Base-by-base conservation (phyloP, 2,113 vertebrate species). In the Dromas ardeola region DNA sequence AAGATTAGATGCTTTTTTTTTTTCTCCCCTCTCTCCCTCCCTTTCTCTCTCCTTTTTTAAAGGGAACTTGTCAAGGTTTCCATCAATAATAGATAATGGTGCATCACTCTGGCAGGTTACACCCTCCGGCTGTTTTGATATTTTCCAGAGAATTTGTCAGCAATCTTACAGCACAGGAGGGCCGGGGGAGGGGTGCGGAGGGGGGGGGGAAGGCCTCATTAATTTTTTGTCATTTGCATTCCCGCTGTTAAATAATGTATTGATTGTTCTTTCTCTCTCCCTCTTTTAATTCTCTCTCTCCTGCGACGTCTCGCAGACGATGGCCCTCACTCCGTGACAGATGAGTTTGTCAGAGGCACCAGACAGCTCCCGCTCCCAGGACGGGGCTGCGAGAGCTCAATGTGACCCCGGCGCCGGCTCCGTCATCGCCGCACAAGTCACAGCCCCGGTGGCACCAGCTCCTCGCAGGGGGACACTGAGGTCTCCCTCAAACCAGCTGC, bases 171-270 rank as follows among this genome's bases (percentile, higher is more conserved):
- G 98, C 91, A 89, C 73, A 96, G 95, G 82, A 84, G 74, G 70
- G 83, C 43, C 88, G 96, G 90, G 93, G 93, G 82, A 70, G 49
- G 91, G 87, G 76, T 42, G 27, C 1, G 6, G 0, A 3, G 29
- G 17, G 22, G 58, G 58, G 53, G 26, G 67, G 38, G 34, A 69
- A 49, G 53, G 79, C 93, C 97, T 98, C 98, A 96, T 98, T 98
- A 98, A 98, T 97, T 98, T 97, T 94, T 96, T 90, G 97, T 97
- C 97, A 98, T 98, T 98, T 98, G 98, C 97, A 98, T 98, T 96
- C 97, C 94, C 32, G 29, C 97, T 98, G 95, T 97, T 99, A 98
- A 99, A 99, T 98, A 98, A 99, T 98, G 97, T 97, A 99, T 98
- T 49, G 97, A 97, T 98, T 74, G 70, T 71, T 93, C 93, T 96